Base-by-base conservation (phyloP, 2,888 invertebrate species). In the Tetropium fuscum region DNA sequence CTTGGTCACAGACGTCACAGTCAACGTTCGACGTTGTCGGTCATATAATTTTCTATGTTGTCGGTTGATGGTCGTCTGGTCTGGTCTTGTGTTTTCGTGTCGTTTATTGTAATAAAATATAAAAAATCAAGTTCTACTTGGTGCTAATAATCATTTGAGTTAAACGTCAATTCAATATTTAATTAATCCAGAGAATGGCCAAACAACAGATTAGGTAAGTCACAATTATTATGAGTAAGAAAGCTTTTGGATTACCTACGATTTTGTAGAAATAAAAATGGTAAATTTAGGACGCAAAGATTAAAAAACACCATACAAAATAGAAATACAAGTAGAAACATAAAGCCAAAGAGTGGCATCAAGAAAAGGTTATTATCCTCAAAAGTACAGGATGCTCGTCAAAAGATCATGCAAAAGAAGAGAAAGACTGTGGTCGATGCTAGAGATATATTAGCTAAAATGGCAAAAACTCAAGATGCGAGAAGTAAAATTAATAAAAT, bases 331-430 rank as follows among this genome's bases (percentile, higher is more conserved):
- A 59, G 22, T 8, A 63, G 43, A 51, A 63, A 43, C 27, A 22
- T 19, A 13, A 62, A 48, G 15, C 11, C 44, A 8, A 61, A 54
- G 41, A 49, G 44, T 16, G 54, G 53, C 4, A 55, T 64, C n/a
- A 68, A 66, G 41, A 69, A 66, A 22, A 56, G 20, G 51, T 47
- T 16, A 72, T 74, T 36, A 66, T 18, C 56, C 20, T 27, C 84
- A 10, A 74, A 71, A 51, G 66, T 81, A 1, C 80, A 83, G 2
- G 94, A 94, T 84, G 94, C 93, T 11, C 86, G 94, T 44, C 87
- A 90, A 67, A 91, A 90, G 81, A 90, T 94, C 32, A 89, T 93
- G 66, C 88, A 89, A 43, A 93, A 91, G 74, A 92, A 92, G 76
- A 86, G 93, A 44, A 87, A 85, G 43, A 89, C 89, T 73, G 88